Evolutionary conservation across 2,113 vertebrate genomes (phyloP).

Genomic region (Urocynchramus pylzowi): DNA sequence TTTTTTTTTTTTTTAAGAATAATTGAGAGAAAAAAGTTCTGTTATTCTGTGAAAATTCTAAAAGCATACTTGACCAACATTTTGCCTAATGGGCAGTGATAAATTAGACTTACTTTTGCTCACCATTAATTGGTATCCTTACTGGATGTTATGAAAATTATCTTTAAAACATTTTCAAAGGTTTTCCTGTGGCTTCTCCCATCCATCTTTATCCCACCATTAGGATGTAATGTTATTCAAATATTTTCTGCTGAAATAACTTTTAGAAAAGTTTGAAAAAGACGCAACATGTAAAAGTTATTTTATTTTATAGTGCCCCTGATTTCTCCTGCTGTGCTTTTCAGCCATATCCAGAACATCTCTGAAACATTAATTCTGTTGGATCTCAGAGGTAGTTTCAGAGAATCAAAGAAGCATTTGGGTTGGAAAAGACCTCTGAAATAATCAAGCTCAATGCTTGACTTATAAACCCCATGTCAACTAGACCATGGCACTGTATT

Average conservation of each 20-base stretch:
- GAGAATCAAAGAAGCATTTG: background rate
- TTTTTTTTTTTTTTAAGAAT: background rate
- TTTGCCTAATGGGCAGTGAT: background rate
- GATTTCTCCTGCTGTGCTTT: background rate
- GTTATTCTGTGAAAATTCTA: background rate
- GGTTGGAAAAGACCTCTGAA: background rate
- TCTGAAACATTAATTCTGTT: background rate
- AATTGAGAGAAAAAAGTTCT: background rate
- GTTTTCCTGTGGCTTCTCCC: background rate
- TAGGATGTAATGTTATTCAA: fast-evolving
- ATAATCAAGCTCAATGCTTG: background rate
- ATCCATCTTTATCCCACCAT: background rate
- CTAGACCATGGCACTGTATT: fast-evolving
- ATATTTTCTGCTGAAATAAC: background rate
- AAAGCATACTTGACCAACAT: background rate
- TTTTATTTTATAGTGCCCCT: background rate
- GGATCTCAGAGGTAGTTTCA: background rate
- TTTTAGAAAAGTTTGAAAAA: background rate
- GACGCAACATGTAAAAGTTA: fast-evolving
- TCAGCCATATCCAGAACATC: background rate
- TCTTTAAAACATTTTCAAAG: background rate
- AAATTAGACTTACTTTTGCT: background rate
- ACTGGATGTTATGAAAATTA: background rate
- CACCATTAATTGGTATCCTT: background rate
- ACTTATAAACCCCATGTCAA: background rate